Base-by-base conservation (phyloP, 2,797 vertebrate genomes). In the Myotis daubentonii region DNA sequence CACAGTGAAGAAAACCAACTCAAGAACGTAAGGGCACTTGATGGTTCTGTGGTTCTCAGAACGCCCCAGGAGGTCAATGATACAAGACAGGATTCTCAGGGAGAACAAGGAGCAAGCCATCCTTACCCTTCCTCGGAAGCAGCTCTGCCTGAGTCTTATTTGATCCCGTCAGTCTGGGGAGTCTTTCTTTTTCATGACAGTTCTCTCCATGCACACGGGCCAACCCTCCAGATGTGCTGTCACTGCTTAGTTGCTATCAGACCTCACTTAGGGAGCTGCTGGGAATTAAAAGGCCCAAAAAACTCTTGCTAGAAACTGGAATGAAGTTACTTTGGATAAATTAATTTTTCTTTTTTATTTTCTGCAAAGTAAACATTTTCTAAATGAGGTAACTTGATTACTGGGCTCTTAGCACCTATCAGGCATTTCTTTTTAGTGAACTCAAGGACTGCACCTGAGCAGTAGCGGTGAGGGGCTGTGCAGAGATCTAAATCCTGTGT, bases 381-480 rank as follows among this genome's bases (percentile, higher is more conserved):
- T 98, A 98, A 98, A 97, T 41, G 97, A 98, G 97, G 85, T 97
- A 97, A 97, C 97, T 97, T 98, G 98, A 98, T 98, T 98, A 95
- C 97, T 96, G 95, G 80, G 38, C 98, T 98, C 98, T 98, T 96
- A 97, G 97, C 97, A 97, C 93, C 98, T 95, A 97, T 98, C 98
- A 97, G 96, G 98, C 98, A 98, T 98, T 98, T 98, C 98, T 97
- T 98, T 98, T 98, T 98, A 98, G 97, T 97, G 95, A 98, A 89
- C 95, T 98, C 97, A 97, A 98, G 97, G 97, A 96, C 96, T 97
- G 98, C 97, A 97, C 97, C 98, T 98, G 98, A 98, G 97, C 97
- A 96, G 93, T 95, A 96, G 60, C 82, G 96, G 74, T 87, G 94
- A 97, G 87, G 93, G 57, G 75, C 88, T 97, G 91, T 97, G 97